Percentiles rank a stretch among this genome's conserved stretches.
phyloP scores from a whole-genome alignment of 2,888 invertebrate genomes.

The Latrodectus elegans region DNA sequence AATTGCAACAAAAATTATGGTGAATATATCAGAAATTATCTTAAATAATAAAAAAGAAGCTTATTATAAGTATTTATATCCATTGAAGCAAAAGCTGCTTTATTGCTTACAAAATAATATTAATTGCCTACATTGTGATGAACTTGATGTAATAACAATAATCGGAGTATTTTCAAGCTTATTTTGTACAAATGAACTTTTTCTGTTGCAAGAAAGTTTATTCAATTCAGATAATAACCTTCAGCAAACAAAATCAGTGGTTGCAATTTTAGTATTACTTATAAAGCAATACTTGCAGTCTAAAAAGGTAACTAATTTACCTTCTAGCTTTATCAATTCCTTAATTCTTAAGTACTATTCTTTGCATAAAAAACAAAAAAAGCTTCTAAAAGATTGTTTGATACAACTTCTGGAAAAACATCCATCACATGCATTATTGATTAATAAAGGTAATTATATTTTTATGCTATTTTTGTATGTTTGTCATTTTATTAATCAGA shows the following conservation, averaged over 20 bases:
- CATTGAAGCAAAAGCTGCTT: slow-evolving; percentile 44
- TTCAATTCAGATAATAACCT: not conserved
- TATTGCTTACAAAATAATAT: not conserved
- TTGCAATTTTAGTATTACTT: not conserved
- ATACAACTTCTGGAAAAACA: slow-evolving; percentile 20
- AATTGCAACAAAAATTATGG: slow-evolving; percentile 30
- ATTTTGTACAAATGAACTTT: not conserved
- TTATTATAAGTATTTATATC: not conserved
- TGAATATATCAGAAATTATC: slow-evolving; percentile 13
- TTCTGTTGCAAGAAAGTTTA: slow-evolving; percentile 11
- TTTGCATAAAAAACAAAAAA: slow-evolving; percentile 33
- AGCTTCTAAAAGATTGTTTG: slow-evolving; percentile 4
- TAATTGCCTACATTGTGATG: not conserved
- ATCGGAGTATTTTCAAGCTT: slow-evolving; percentile 31
- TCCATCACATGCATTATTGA: slow-evolving; percentile 18
- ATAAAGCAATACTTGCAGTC: slow-evolving; percentile 16
- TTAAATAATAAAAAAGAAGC: not conserved
- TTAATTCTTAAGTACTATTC: slow-evolving; percentile 28
- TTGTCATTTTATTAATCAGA: too few species aligned
- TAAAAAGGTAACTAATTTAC: slow-evolving; percentile 4
- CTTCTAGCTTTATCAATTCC: slow-evolving; percentile 23
- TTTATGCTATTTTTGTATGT: too few species aligned
- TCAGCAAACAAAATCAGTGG: not conserved
- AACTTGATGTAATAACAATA: slow-evolving; percentile 14
- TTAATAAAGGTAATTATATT: slow-evolving; percentile 32